phyloP scores from a whole-genome alignment of 2,888 invertebrate species.

The Drosophila mercatorum region DNA sequence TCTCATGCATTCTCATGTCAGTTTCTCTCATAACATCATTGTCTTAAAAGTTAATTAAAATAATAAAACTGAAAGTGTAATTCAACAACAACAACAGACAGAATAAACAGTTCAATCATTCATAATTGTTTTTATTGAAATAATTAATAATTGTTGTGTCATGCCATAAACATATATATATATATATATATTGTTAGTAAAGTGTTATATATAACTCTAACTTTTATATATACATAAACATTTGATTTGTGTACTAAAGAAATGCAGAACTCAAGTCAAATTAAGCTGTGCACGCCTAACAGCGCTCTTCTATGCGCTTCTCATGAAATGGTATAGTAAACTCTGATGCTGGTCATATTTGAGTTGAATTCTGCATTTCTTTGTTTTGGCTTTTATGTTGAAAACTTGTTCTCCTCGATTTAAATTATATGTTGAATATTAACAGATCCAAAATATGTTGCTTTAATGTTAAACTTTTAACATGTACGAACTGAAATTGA shows the following conservation, averaged over 20 bases:
- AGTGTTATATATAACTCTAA: slow-evolving; percentile 73
- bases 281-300: neutral
- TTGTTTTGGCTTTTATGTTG: slow-evolving; percentile 43
- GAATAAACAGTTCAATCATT: slow-evolving; percentile 63
- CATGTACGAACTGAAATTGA: slow-evolving; percentile 29
- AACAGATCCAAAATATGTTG: slow-evolving; percentile 25
- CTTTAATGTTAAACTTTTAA: slow-evolving; percentile 44
- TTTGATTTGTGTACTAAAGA: slow-evolving; percentile 34
- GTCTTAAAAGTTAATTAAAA: slow-evolving; percentile 14
- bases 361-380: slow-evolving; percentile 15
- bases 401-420: slow-evolving; percentile 23
- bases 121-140: slow-evolving; percentile 76
- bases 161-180: slow-evolving; percentile 68
- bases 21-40: slow-evolving; percentile 33
- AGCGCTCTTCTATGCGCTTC: slow-evolving; percentile 3
- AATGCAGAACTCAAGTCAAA: slow-evolving; percentile 18
- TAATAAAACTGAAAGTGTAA: slow-evolving; percentile 19
- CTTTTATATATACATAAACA: slow-evolving; percentile 55
- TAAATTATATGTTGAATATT: slow-evolving; percentile 28
- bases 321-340: neutral
- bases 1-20: slow-evolving; percentile 27
- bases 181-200: slow-evolving; percentile 76
- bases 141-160: slow-evolving; percentile 82
- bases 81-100: slow-evolving; percentile 51
- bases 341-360: neutral